These are phyloP conservation scores for Physocephala rufipes DNA, from an alignment of 2,888 invertebrate genomes.

Conservation along the genomic window DNA sequence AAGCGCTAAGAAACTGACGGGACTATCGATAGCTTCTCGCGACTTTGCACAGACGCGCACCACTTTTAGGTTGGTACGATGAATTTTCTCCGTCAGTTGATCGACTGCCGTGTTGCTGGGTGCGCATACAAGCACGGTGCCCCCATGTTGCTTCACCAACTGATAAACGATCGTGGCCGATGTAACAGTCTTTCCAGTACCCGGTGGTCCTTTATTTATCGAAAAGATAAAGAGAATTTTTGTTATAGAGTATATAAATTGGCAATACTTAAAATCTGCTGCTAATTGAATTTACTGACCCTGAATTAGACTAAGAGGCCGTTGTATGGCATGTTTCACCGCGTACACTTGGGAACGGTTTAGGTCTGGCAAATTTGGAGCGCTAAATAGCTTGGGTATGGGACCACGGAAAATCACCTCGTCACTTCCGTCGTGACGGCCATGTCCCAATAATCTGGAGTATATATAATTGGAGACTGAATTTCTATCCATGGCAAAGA, in stretches of 20 bases:
- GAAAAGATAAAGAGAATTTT: neutral
- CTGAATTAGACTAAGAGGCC: conserved; percentile 96
- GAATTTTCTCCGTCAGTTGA: conserved; percentile 98
- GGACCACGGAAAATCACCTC: conserved; percentile 88
- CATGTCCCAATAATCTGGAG: conserved; percentile 93
- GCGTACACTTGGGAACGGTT: conserved; percentile 98
- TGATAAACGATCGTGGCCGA: conserved; percentile 99
- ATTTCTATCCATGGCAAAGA: conserved; percentile 95
- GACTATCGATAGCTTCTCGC: conserved; percentile 97
- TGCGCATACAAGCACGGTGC: conserved; percentile 96
- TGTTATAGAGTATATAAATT: neutral
- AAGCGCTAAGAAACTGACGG: conserved; percentile 94
- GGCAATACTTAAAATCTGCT: conserved; percentile 56
- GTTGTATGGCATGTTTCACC: conserved; percentile 96
- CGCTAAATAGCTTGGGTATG: conserved; percentile 95
- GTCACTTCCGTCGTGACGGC: conserved; percentile 93
- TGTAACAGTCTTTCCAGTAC: conserved; percentile 98
- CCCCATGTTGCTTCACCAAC: conserved; percentile 91
- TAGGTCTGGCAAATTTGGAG: conserved; percentile 95
- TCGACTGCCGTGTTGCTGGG: conserved; percentile 99
- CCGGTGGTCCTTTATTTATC: conserved; percentile 68
- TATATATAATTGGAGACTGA: conserved; percentile 98
- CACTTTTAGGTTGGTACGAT: conserved; percentile 91
- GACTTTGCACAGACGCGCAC: conserved; percentile 97
- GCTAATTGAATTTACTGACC: conserved; percentile 66